Percentiles rank a stretch among this genome's conserved stretches.
phyloP scores from a whole-genome alignment of 2,888 invertebrate genomes.

The Hecatera dysodea region DNA sequence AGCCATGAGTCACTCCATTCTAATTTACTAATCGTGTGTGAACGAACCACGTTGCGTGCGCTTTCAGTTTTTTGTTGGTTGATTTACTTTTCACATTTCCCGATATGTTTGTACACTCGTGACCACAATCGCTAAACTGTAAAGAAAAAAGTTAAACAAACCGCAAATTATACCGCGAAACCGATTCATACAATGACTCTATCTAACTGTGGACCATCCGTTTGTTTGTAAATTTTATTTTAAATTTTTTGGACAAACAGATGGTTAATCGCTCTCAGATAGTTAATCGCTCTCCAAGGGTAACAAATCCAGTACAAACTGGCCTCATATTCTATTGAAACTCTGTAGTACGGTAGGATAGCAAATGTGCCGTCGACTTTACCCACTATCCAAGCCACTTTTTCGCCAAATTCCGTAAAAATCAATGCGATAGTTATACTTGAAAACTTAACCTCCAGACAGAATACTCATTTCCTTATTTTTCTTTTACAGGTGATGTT shows the following conservation, averaged over 20 bases:
- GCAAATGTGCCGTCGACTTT: neutral
- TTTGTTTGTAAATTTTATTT: too few relatives aligned
- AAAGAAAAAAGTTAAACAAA: constrained; percentile 16
- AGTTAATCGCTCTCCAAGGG: neutral
- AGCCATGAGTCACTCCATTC: constrained; percentile 7
- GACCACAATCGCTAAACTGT: constrained; percentile 14
- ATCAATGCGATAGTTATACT: neutral
- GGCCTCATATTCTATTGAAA: neutral
- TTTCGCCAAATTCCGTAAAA: neutral
- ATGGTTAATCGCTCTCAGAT: neutral
- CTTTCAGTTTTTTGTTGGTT: constrained; percentile 32
- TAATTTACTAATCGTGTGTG: constrained; percentile 8
- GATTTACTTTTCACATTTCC: constrained; percentile 47
- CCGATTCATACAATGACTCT: neutral
- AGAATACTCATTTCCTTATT: neutral
- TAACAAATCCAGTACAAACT: neutral
- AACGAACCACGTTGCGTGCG: constrained; percentile 35
- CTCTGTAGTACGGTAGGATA: neutral
- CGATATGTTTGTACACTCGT: constrained; percentile 36
- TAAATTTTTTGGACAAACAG: neutral
- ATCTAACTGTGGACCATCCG: neutral
- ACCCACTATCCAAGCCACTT: neutral
- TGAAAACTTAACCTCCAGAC: neutral
- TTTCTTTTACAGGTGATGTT: constrained; percentile 39
- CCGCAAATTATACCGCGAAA: constrained; percentile 13